phyloP scores from a whole-genome alignment of 2,113 vertebrate species.

The Lanius collurio region DNA sequence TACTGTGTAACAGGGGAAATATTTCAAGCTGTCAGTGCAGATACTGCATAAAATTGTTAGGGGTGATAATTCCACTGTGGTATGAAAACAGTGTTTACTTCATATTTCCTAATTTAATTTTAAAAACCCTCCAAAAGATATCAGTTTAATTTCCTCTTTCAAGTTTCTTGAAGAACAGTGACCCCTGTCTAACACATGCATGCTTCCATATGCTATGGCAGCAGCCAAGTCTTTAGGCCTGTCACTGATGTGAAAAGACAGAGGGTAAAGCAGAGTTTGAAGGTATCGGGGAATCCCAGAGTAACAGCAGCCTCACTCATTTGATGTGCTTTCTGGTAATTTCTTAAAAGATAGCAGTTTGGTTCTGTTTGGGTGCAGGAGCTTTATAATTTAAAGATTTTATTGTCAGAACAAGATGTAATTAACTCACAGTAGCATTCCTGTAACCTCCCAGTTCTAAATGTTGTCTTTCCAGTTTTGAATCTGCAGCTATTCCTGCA shows the following conservation, averaged over 20 bases:
- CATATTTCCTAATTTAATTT: background rate
- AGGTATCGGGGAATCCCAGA: background rate
- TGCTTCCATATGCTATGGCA: fast-evolving
- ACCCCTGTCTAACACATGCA: fast-evolving
- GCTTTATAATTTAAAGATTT: background rate
- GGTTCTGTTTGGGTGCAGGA: background rate
- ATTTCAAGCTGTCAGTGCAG: background rate
- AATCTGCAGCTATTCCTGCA: background rate
- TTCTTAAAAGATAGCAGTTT: background rate
- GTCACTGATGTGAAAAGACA: fast-evolving
- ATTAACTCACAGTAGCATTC: background rate
- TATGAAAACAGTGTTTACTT: background rate
- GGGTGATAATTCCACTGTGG: background rate
- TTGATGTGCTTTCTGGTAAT: background rate
- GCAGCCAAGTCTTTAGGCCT: background rate
- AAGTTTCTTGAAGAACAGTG: background rate
- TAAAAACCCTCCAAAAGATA: background rate
- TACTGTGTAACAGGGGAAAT: background rate
- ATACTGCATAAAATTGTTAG: background rate
- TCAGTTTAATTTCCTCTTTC: background rate
- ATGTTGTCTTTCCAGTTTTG: background rate
- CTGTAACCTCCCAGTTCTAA: background rate
- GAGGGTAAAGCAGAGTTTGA: background rate
- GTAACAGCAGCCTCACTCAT: fast-evolving
- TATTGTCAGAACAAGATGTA: background rate